Base-by-base conservation (phyloP, 23 tunicate genomes). In the Corella eumyota region DNA sequence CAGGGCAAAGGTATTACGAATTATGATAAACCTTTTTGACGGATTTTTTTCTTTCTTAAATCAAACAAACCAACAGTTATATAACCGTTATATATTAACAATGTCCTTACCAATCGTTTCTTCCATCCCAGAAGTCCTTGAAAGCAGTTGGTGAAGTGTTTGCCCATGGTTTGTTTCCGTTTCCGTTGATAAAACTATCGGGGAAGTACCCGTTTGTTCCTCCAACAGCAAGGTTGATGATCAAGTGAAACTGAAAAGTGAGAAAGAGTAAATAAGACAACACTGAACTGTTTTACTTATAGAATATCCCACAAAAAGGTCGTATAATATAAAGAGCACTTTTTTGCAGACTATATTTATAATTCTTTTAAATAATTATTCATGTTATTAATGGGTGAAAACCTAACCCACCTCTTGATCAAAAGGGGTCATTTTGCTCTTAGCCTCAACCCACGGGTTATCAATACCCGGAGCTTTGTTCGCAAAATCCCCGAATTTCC, bases 201-300 rank as follows among this genome's bases (percentile, higher is more conserved):
- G 69, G 75, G 50, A 81, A 91, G 69, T 64, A 91, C 6, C 90
- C 98, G 68, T 91, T 91, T 22, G 92, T 81, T 34, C 98, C 98
- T 30, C 98, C 98, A 17, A 91, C 98, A 45, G 98, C 98, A 22
- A 91, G 34, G 65, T 91, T 91, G 30, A 91, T 64, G n/a, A 91
- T 31, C 35, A 91, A 30, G 58, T 62, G 82, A 50, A 91, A 91
- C 90, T 91, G 56, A 26, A 79, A 37, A n/a, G n/a, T n/a, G n/a
- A n/a, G n/a, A n/a, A n/a, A n/a, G n/a, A n/a, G n/a, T n/a, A n/a
- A n/a, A n/a, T n/a, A n/a, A n/a, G n/a, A n/a, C n/a, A n/a, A n/a
- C n/a, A n/a, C n/a, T n/a, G n/a, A n/a, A n/a, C n/a, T n/a, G n/a
- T n/a, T n/a, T n/a, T n/a, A n/a, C n/a, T n/a, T n/a, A n/a, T n/a